Evolutionary conservation across 2,888 invertebrate genomes (phyloP).

Genomic region (Spialia ferax): DNA sequence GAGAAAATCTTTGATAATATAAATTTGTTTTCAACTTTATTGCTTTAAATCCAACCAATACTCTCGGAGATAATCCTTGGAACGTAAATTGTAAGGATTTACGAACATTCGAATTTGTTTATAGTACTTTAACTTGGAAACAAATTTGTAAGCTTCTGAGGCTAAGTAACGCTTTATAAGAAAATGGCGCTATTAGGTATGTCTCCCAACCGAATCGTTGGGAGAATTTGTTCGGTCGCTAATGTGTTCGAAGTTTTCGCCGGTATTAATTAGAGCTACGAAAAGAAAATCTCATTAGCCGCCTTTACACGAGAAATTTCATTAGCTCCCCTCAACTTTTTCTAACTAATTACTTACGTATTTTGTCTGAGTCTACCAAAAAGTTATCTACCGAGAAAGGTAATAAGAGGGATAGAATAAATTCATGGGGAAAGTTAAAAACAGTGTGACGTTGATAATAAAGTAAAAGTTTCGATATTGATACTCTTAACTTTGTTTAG

Average conservation of each 20-base stretch:
- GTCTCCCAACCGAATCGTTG: slow-evolving; percentile 10
- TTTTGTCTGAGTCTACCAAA: slow-evolving; percentile 7
- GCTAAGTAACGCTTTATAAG: slow-evolving; percentile 19
- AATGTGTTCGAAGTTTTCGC: slow-evolving; percentile 31
- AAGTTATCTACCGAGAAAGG: slow-evolving; percentile 3
- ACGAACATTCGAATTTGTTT: slow-evolving; percentile 47
- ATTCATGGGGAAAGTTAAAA: background rate
- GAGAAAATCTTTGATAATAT: slow-evolving; percentile 42
- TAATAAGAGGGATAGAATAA: background rate
- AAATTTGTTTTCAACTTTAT: slow-evolving; percentile 53
- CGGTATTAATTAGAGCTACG: slow-evolving; percentile 21
- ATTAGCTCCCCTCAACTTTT: slow-evolving; percentile 5
- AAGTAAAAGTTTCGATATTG: no score
- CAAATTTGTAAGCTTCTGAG: slow-evolving; percentile 37
- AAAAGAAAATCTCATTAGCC: slow-evolving; percentile 24
- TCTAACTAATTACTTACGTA: slow-evolving; percentile 13
- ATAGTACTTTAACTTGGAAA: slow-evolving; percentile 44
- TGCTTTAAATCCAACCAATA: slow-evolving; percentile 51
- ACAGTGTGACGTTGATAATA: background rate
- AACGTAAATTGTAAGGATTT: slow-evolving; percentile 51
- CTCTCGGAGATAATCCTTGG: slow-evolving; percentile 50
- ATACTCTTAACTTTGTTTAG: no score
- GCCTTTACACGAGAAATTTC: slow-evolving; percentile 21
- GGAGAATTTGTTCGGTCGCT: slow-evolving; percentile 23
- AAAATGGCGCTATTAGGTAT: slow-evolving; percentile 23